Evolutionary conservation across 2,797 vertebrate species (phyloP).

Genomic region (Myripristis murdjan): DNA sequence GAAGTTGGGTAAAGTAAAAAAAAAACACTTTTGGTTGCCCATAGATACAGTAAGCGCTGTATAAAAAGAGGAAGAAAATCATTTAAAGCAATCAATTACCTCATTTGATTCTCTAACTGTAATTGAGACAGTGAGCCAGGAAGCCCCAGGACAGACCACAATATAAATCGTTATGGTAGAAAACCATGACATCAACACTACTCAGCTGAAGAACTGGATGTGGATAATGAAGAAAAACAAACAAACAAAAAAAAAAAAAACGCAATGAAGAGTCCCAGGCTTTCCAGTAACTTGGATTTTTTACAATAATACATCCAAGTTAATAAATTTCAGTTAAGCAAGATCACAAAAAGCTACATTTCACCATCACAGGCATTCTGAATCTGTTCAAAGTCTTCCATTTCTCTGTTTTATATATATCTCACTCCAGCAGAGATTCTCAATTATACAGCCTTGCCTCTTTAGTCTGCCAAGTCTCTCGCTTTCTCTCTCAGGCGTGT

Average conservation of each 20-base stretch:
- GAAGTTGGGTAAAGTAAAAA: conserved; percentile 26
- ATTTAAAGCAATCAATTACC: conserved; percentile 58
- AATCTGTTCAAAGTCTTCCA: not conserved
- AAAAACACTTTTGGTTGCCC: conserved; percentile 32
- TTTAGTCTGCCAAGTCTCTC: conserved; percentile 21
- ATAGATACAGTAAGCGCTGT: conserved; percentile 11
- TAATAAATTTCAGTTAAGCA: conserved; percentile 20
- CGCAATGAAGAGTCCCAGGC: not conserved
- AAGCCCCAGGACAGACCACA: conserved; percentile 33
- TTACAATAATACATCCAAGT: not conserved
- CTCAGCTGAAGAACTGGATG: conserved; percentile 7
- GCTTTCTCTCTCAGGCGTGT: conserved; percentile 17
- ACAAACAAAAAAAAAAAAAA: no score
- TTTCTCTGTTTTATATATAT: conserved; percentile 4
- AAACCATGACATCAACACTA: conserved; percentile 4
- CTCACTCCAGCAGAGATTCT: conserved; percentile 1
- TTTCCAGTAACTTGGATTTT: conserved; percentile 11
- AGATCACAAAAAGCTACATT: conserved; percentile 10
- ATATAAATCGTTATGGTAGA: conserved; percentile 41
- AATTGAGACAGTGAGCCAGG: conserved; percentile 51
- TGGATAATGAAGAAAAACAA: not conserved
- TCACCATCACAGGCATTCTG: not conserved
- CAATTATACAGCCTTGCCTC: conserved; percentile 16
- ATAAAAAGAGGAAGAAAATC: conserved; percentile 48
- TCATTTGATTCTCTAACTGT: conserved; percentile 55